phyloP scores from a whole-genome alignment of 2,113 vertebrate species.

The Lepus timidus region DNA sequence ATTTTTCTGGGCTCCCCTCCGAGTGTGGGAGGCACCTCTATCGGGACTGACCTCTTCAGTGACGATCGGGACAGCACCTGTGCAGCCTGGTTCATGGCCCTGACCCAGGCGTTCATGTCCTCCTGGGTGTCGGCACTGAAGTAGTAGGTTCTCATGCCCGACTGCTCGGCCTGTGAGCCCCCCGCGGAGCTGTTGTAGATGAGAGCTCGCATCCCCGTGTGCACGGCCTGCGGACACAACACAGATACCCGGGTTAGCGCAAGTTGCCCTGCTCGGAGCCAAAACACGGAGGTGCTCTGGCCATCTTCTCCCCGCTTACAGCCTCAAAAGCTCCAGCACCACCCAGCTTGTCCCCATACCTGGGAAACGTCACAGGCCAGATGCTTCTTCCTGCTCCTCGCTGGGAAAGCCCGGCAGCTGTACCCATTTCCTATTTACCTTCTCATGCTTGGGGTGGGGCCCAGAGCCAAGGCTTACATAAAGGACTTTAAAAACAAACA shows the following conservation, averaged over 20 bases:
- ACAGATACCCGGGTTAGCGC: not conserved
- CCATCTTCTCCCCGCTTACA: not conserved
- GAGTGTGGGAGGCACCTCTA: not conserved
- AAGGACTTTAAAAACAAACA: not conserved
- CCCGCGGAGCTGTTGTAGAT: constrained; percentile 95
- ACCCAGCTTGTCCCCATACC: not conserved
- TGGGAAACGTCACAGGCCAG: not conserved
- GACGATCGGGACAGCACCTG: constrained; percentile 94
- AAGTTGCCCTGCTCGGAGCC: not conserved
- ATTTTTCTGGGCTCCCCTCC: not conserved
- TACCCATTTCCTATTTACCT: not conserved
- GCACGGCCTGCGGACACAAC: constrained; percentile 91
- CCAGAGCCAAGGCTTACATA: not conserved
- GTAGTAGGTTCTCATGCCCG: constrained; percentile 98
- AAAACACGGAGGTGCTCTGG: not conserved
- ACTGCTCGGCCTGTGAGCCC: constrained; percentile 96
- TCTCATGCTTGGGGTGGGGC: not conserved
- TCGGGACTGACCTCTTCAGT: constrained; percentile 92
- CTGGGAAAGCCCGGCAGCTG: no score
- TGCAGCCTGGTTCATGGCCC: constrained; percentile 98
- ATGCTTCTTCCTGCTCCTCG: not conserved
- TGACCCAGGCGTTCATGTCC: constrained; percentile 98
- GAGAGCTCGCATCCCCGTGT: constrained; percentile 97
- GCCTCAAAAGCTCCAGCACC: not conserved
- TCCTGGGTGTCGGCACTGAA: constrained; percentile 99